These are phyloP conservation scores for Speoplatyrhinus poulsoni DNA, from an alignment of 2,113 vertebrate species.

Conservation along the genomic window DNA sequence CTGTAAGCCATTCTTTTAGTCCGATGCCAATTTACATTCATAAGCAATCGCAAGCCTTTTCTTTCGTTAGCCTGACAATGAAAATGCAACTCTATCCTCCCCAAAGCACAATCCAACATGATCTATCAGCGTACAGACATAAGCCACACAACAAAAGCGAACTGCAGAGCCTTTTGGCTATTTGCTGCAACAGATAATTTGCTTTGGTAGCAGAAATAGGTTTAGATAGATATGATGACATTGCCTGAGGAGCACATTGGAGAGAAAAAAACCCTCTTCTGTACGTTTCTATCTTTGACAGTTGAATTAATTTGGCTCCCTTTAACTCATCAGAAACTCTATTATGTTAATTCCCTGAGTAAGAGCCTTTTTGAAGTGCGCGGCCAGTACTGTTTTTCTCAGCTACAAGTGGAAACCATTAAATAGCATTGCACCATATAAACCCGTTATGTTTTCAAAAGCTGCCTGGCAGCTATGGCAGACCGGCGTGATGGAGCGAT, in stretches of 20 bases:
- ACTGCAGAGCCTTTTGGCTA: constrained; percentile 53
- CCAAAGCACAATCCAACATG: constrained; percentile 49
- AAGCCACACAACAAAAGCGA: constrained; percentile 53
- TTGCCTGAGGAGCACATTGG: constrained; percentile 43
- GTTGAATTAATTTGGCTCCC: constrained; percentile 39
- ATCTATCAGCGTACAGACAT: constrained; percentile 53
- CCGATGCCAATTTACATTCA: constrained; percentile 69
- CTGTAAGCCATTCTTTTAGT: constrained; percentile 48
- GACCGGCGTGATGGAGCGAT: constrained; percentile 33
- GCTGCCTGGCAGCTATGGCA: constrained; percentile 39
- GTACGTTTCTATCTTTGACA: constrained; percentile 28
- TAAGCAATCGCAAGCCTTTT: constrained; percentile 55
- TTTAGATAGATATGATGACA: constrained; percentile 47
- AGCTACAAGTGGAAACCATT: constrained; percentile 2
- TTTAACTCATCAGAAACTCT: constrained; percentile 29
- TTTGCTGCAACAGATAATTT: constrained; percentile 70
- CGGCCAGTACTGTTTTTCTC: constrained; percentile 4
- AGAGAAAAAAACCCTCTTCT: constrained; percentile 32
- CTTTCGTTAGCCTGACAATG: constrained; percentile 60
- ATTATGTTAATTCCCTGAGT: constrained; percentile 35
- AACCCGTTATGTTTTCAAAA: constrained; percentile 31
- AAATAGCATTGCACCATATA: constrained; percentile 22
- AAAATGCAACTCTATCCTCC: constrained; percentile 52
- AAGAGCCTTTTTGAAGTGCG: constrained; percentile 18
- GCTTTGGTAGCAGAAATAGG: constrained; percentile 64